phyloP scores from a whole-genome alignment of 2,888 invertebrate species.

The Macrostomum cliftonense region DNA sequence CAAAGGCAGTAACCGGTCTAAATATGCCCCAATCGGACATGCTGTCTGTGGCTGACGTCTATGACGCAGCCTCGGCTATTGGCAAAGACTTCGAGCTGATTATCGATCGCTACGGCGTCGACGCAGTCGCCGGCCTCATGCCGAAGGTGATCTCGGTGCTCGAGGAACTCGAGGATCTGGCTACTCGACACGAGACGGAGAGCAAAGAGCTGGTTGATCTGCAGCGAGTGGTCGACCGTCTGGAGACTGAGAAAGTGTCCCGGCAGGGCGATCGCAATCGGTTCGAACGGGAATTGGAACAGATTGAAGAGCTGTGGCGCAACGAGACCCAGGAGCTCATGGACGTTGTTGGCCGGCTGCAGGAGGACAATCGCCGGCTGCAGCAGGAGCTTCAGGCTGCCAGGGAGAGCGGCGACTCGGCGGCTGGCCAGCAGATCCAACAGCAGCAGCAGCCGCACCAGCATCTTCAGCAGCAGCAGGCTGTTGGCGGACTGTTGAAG shows the following conservation, averaged over 20 bases:
- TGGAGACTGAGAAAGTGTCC: constrained; percentile 79
- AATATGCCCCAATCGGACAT: constrained; percentile 13
- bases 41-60: constrained; percentile 65
- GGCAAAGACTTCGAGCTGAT: constrained; percentile 92
- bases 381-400: constrained; percentile 33
- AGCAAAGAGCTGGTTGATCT: constrained; percentile 59
- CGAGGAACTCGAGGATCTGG: constrained; percentile 53
- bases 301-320: constrained; percentile 86
- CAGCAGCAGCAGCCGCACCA: constrained; percentile 15
- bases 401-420: constrained; percentile 17
- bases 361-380: constrained; percentile 73
- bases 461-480: not conserved
- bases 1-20: no score
- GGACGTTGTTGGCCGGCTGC: constrained; percentile 59
- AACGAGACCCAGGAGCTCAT: constrained; percentile 74
- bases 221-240: constrained; percentile 61
- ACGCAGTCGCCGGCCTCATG: constrained; percentile 70
- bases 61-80: constrained; percentile 87
- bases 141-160: constrained; percentile 80
- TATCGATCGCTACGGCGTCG: constrained; percentile 72
- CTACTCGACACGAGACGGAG: constrained; percentile 55
- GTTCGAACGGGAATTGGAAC: constrained; percentile 88
- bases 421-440: constrained; percentile 10
- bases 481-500: not conserved
- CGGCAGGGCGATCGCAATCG: constrained; percentile 73